phyloP scores from a whole-genome alignment of 2,888 invertebrate genomes.

The Heliconius ismenius region DNA sequence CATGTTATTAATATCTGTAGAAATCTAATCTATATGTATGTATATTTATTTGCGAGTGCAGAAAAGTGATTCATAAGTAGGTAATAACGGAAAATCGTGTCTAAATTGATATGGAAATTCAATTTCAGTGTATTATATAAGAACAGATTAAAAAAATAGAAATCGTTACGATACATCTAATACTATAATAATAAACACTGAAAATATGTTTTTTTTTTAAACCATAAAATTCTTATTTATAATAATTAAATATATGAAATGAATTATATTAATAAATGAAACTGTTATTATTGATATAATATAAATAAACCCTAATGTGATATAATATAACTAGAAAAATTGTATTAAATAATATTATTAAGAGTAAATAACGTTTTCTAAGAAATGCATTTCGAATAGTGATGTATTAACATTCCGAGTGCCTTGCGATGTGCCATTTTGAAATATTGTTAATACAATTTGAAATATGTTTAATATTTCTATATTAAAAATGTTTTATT shows the following conservation, averaged over 20 bases:
- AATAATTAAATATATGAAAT: background rate
- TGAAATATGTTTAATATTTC: constrained; percentile 26
- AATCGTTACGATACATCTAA: no score
- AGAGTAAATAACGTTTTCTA: background rate
- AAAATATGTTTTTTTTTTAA: background rate
- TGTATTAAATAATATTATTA: constrained; percentile 16
- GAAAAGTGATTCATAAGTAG: background rate
- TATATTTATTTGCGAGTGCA: background rate
- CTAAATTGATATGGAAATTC: background rate
- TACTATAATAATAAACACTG: no score
- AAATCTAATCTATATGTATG: background rate
- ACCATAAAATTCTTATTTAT: background rate
- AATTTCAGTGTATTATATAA: background rate
- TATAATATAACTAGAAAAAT: constrained; percentile 13
- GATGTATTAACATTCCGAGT: constrained; percentile 61
- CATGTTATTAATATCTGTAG: background rate
- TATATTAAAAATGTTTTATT: constrained; percentile 28
- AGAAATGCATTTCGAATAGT: constrained; percentile 45
- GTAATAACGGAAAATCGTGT: background rate
- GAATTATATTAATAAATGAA: background rate
- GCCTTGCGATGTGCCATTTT: constrained; percentile 55
- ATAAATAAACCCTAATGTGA: constrained; percentile 17
- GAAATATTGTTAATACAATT: constrained; percentile 32
- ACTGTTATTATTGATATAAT: background rate
- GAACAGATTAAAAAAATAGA: no score